Percentiles rank a stretch among this genome's conserved stretches.
Evolutionary conservation across 1,140 invertebrate species (phyloP).

Genomic region (Heliothis virescens): DNA sequence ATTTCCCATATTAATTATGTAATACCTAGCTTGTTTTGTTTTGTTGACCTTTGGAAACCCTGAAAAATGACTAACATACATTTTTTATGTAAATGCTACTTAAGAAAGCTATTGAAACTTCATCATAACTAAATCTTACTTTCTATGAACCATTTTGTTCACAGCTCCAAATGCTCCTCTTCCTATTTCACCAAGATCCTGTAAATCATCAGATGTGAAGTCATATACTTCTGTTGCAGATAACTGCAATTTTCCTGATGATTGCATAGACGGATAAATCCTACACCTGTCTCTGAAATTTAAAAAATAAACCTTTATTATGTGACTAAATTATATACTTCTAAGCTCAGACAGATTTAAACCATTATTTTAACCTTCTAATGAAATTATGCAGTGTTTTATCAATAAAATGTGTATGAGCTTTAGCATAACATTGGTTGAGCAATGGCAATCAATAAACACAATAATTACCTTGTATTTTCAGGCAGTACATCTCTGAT

Average conservation of each 20-base stretch:
- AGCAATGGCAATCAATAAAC: constrained; percentile 24
- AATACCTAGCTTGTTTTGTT: not conserved
- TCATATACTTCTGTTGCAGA: constrained; percentile 91
- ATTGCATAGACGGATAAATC: constrained; percentile 86
- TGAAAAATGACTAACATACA: too few relatives aligned
- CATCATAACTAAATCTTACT: constrained; percentile 86
- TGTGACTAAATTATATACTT: not conserved
- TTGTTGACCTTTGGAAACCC: not conserved
- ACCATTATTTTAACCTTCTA: too few relatives aligned
- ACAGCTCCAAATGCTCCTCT: constrained; percentile 98
- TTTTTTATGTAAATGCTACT: not conserved
- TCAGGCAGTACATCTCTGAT: constrained; percentile 82
- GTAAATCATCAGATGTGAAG: constrained; percentile 96
- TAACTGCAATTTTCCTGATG: constrained; percentile 92
- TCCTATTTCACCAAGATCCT: constrained; percentile 96
- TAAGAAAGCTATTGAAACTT: not conserved
- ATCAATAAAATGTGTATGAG: too few relatives aligned
- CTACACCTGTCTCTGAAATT: constrained; percentile 78
- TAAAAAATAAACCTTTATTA: not conserved
- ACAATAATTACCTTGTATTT: constrained; percentile 76
- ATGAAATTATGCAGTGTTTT: too few relatives aligned
- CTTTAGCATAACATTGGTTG: not conserved
- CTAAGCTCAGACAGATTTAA: not conserved
- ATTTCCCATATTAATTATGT: not conserved
- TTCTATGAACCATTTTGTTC: constrained; percentile 97